These are phyloP conservation scores for Heterotilapia buettikoferi DNA, from an alignment of 2,113 vertebrate species.

Conservation along the genomic window DNA sequence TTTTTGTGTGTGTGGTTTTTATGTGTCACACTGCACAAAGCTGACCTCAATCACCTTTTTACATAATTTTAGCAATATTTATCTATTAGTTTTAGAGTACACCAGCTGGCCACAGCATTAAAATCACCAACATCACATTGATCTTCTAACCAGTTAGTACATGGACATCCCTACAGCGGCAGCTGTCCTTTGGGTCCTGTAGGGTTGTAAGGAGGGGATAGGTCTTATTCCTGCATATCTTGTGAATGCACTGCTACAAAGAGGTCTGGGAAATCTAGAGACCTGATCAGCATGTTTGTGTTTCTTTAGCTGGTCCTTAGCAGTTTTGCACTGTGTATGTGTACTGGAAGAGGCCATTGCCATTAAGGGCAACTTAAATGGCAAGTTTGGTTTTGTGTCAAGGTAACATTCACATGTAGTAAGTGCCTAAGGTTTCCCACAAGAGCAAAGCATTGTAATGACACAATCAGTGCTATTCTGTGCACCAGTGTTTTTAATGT, in stretches of 20 bases:
- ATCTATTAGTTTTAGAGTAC: neutral
- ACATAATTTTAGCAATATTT: neutral
- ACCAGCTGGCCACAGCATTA: neutral
- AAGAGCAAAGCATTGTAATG: neutral
- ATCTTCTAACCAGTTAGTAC: neutral
- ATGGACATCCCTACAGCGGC: neutral
- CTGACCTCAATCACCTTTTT: neutral
- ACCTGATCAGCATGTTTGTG: neutral
- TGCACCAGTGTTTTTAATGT: neutral
- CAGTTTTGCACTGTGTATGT: neutral
- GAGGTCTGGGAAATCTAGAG: neutral
- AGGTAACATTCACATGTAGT: neutral
- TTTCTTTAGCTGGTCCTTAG: neutral
- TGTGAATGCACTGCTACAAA: neutral
- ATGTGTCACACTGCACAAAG: neutral
- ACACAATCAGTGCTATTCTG: neutral
- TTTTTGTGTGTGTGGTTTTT: neutral
- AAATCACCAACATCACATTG: neutral
- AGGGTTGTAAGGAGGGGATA: neutral
- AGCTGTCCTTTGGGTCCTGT: neutral
- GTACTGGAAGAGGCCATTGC: neutral
- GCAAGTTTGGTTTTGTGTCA: neutral
- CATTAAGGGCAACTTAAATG: neutral
- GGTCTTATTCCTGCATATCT: neutral
- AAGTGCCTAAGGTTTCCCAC: neutral